Evolutionary conservation across 2,113 vertebrate genomes (phyloP), one percentile per base, ranked within the genome.

Genomic region (Carassius carassius): DNA sequence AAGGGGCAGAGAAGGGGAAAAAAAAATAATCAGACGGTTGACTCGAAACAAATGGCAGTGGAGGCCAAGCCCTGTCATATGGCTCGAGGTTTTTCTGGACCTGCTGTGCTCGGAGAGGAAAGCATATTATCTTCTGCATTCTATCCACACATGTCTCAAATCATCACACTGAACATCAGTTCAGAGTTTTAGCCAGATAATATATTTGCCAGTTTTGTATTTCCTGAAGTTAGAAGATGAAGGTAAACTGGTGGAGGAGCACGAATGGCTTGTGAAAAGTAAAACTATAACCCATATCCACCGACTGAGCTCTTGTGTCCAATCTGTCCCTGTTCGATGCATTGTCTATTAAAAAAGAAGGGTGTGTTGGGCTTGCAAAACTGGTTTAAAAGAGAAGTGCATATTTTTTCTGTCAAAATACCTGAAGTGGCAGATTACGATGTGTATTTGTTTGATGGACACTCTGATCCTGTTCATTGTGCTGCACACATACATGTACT

Each of bases 1-100:
- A 86, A 56, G 62, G 78, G 65, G n/a, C 75, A 78, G 72, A 70
- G 56, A 72, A 81, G 78, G 79, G 81, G 41, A 65, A 47, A 54
- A 54, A 54, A 54, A 17, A 54, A 14, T 16, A 54, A 54, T 17
- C 21, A 81, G 84, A 82, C 63, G 25, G 82, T 73, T 87, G 80
- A 87, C 69, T 84, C 51, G 23, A 74, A 86, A 78, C 65, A 79
- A 73, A 56, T 16, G 25, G 73, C 21, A 78, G 7, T 1, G 5
- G 44, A 23, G 56, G 29, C 29, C 47, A 32, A n/a, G n/a, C 75
- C 78, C 49, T 23, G 78, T 84, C 60, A 84, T 76, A 81, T 78
- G 80, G 49, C 51, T 63, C 25, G 44, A 67, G 32, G 47, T 75
- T 88, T 88, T 62, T 72, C 35, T 80, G 44, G 69, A 23, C 54